Evolutionary conservation across 2,797 vertebrate genomes (phyloP).

Genomic region (Tenualosa thibaudeaui): DNA sequence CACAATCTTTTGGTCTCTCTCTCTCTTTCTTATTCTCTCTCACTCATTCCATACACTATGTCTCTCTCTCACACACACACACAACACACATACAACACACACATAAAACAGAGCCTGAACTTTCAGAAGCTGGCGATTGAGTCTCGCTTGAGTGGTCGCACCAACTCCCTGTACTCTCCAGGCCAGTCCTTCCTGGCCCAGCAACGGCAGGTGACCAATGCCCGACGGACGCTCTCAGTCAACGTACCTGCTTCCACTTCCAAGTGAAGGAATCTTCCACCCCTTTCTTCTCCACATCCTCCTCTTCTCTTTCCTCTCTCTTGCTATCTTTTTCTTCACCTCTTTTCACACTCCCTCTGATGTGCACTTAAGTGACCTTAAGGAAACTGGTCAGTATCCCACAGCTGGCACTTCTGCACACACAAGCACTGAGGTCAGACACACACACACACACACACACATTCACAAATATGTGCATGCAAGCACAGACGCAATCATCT

Average conservation of each 20-base stretch:
- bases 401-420: conserved; percentile 20
- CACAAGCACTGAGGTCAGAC: not conserved
- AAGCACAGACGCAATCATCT: not conserved
- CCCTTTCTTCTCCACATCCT: not conserved
- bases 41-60: not conserved
- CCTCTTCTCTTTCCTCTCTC: not conserved
- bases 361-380: conserved; percentile 92
- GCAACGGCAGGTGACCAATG: conserved; percentile 90
- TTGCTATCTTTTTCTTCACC: not conserved
- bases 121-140: conserved; percentile 95
- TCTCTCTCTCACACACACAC: not conserved
- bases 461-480: not conserved
- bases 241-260: conserved; percentile 79
- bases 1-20: not conserved
- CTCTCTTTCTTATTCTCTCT: not conserved
- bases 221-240: conserved; percentile 80
- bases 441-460: not conserved
- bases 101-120: conserved; percentile 79
- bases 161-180: conserved; percentile 61
- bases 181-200: conserved; percentile 91
- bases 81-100: not conserved
- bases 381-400: conserved; percentile 50
- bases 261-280: conserved; percentile 76
- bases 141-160: conserved; percentile 79
- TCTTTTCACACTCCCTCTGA: conserved; percentile 29